phyloP scores from a whole-genome alignment of 2,797 vertebrate genomes.

The Prionace glauca region DNA sequence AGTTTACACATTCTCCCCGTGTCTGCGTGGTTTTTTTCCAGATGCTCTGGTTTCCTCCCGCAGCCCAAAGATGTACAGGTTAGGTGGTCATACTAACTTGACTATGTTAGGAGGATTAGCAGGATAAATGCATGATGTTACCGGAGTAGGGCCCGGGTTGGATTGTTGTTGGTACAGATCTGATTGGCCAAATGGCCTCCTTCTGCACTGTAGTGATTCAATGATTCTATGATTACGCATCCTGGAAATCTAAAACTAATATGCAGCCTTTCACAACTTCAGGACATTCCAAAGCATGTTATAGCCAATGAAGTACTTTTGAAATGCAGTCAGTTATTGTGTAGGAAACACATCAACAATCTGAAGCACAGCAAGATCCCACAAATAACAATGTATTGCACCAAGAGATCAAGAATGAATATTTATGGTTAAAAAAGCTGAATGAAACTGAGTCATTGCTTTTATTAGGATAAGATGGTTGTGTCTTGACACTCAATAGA shows the following conservation, averaged over 20 bases:
- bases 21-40: no score
- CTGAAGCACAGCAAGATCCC: not conserved
- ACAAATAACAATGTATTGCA: not conserved
- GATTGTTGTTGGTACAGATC: no score
- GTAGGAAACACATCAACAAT: not conserved
- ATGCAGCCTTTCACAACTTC: not conserved
- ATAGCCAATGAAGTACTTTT: not conserved
- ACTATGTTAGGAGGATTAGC: no score
- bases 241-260: not conserved
- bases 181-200: no score
- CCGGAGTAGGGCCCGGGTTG: no score
- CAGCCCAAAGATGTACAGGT: no score
- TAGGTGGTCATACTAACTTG: no score
- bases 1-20: no score
- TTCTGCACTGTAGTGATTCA: no score
- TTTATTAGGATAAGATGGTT: not conserved
- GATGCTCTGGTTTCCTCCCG: no score
- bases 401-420: not conserved
- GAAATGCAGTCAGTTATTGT: not conserved
- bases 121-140: no score
- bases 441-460: not conserved
- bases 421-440: not conserved
- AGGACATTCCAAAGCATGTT: not conserved
- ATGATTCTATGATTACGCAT: not conserved
- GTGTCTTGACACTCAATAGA: not conserved